Base-by-base conservation (phyloP, 2,888 invertebrate genomes). In the Xestoiulus laeticollis region DNA sequence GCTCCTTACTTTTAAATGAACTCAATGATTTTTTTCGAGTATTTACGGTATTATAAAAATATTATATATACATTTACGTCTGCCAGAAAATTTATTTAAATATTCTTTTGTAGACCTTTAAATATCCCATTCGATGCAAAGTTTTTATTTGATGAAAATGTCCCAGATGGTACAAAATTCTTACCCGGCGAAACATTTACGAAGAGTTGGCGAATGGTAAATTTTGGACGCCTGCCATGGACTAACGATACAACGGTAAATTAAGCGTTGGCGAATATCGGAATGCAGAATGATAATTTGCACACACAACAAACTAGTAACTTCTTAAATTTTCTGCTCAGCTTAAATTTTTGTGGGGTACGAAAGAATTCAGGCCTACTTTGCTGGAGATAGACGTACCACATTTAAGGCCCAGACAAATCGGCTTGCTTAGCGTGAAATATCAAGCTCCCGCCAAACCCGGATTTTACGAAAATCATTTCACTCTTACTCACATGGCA, bases 191-290 rank as follows among this genome's bases (percentile, higher is more conserved):
- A 91, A 30, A 89, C 89, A 30, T 90, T 92, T 86, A 89, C 90
- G 8, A 92, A 92, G 89, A 90, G 90, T 2, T 92, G 92, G 92
- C 89, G 90, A 82, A 90, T 92, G 89, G 89, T 90, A 87, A 92
- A 92, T 89, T 90, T 90, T 87, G 92, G 92, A 8, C 90, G 89
- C 87, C 87, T 89, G 53, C 89, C 89, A n/a, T 92, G 92, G 91
- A 90, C 90, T n/a, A 87, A 89, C 4, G 88, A 89, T 30, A 91
- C 91, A 5, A 90, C 90, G 90, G 91, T 91, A 87, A 88, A 89
- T 16, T 38, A 14, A 1, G 16, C 43, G 33, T 10, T 12, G 38
- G 3, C 2, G 16, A 19, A 32, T 22, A 10, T 6, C 6, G 33
- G 33, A 38, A 38, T 6, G 84, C 26, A 84, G 84, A n/a, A 84